Evolutionary conservation across 2,113 vertebrate genomes (phyloP).

Genomic region (Elachura formosa): DNA sequence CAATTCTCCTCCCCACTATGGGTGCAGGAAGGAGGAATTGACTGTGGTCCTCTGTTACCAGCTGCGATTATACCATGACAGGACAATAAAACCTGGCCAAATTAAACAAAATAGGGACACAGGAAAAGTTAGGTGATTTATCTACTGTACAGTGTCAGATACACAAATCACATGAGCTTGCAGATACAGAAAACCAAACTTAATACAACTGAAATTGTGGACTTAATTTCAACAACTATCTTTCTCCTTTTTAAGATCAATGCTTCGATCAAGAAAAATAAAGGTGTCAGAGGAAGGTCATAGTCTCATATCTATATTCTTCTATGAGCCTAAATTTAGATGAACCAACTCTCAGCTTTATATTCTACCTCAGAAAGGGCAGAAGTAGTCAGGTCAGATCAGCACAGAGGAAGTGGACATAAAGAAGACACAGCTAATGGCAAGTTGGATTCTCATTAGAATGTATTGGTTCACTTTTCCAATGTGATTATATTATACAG

Average conservation of each 20-base stretch:
- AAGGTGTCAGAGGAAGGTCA: not conserved
- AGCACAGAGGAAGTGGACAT: not conserved
- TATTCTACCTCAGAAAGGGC: not conserved
- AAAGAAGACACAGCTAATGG: not conserved
- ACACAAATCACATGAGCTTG: not conserved
- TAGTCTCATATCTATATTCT: not conserved
- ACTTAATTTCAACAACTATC: not conserved
- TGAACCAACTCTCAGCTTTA: not conserved
- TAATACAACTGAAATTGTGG: not conserved
- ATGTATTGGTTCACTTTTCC: not conserved
- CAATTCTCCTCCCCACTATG: not conserved
- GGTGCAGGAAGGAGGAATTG: not conserved
- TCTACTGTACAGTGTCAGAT: not conserved
- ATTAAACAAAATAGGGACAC: not conserved
- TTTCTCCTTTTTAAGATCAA: not conserved
- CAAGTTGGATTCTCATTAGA: not conserved
- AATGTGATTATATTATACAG: not conserved
- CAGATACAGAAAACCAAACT: not conserved
- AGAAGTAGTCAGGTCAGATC: not conserved
- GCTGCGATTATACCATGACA: not conserved
- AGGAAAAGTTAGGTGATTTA: not conserved
- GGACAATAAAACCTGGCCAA: not conserved
- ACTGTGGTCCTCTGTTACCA: not conserved
- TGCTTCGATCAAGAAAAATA: not conserved
- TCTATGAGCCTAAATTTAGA: not conserved